Base-by-base conservation (phyloP, 2,113 vertebrate species). In the Ictalurus punctatus region DNA sequence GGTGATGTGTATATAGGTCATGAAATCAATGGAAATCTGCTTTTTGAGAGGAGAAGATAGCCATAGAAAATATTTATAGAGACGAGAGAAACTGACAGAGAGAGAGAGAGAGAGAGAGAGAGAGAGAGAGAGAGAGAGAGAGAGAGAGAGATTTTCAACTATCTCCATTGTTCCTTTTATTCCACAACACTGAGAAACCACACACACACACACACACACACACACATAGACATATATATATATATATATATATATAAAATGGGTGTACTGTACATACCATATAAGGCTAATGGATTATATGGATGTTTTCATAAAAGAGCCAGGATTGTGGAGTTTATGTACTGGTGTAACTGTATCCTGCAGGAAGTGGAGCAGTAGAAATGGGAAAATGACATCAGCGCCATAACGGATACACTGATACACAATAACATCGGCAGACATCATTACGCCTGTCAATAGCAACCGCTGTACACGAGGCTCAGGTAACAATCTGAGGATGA, bases 11-110 rank as follows among this genome's bases (percentile, higher is more conserved):
- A 95, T 95, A 94, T 96, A 95, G 95, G 95, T 94, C 95, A 96
- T 92, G 94, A 94, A 96, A 96, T 96, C 95, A 96, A 96, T 96
- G 93, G 93, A 94, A 96, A 95, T 96, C 95, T 94, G 93, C 92
- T 96, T 95, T 96, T 95, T 95, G 91, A 92, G 92, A 92, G 92
- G 89, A 92, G 92, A 94, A 93, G 91, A 92, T 84, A 65, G 88
- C 21, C 37, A 89, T 74, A 67, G 90, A 83, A 83, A 92, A 92
- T 95, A 95, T 94, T 95, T 95, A 95, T 94, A 95, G 93, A 95
- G 89, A 71, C 25, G 89, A n/a, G 59, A 40, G 58, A 30, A 73
- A 54, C 85, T 79, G 73, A 84, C 37, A 30, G 40, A 40, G 74
- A 73, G 58, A 48, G 52, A 8, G 48, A 52, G 73, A 8, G 48